These are phyloP conservation scores for Paracyclopina nana DNA, from an alignment of 1,140 invertebrate species.

Conservation along the genomic window DNA sequence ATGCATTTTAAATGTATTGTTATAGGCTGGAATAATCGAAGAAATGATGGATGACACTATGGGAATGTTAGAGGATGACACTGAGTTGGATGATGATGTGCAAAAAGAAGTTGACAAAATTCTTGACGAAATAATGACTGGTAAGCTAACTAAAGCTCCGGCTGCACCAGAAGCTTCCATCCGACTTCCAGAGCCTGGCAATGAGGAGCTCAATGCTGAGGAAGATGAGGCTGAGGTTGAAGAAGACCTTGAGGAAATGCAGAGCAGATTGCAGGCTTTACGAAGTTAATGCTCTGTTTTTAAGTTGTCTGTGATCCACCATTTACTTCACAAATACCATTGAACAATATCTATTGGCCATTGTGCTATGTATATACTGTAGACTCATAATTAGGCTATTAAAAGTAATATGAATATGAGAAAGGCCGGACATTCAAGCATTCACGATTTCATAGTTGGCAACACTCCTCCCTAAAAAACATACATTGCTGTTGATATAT, in stretches of 20 bases:
- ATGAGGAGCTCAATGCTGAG: constrained; percentile 7
- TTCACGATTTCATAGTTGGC: no score
- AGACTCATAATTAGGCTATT: no score
- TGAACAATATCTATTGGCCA: no score
- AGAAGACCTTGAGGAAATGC: constrained; percentile 22
- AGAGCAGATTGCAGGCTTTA: constrained; percentile 20
- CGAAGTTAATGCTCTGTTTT: constrained; percentile 18
- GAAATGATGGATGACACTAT: constrained; percentile 98
- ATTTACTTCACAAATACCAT: no score
- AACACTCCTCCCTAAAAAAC: no score
- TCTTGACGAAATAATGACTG: constrained; percentile 85
- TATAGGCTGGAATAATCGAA: constrained; percentile 83
- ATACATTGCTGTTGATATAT: no score
- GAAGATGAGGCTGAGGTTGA: constrained; percentile 19
- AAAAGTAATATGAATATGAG: no score
- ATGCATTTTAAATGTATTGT: no score
- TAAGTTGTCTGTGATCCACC: no score
- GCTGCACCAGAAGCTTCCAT: constrained; percentile 31
- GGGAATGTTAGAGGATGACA: constrained; percentile 45
- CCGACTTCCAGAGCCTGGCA: constrained; percentile 22
- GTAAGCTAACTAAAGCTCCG: constrained; percentile 72
- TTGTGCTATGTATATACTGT: no score
- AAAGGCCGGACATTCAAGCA: no score
- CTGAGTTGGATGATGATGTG: constrained; percentile 26
- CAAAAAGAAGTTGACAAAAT: constrained; percentile 29